Percentiles rank a stretch among this genome's conserved stretches.
These are phyloP conservation scores for Campylorhamphus procurvoides DNA, from an alignment of 2,113 vertebrate genomes.

Conservation along the genomic window DNA sequence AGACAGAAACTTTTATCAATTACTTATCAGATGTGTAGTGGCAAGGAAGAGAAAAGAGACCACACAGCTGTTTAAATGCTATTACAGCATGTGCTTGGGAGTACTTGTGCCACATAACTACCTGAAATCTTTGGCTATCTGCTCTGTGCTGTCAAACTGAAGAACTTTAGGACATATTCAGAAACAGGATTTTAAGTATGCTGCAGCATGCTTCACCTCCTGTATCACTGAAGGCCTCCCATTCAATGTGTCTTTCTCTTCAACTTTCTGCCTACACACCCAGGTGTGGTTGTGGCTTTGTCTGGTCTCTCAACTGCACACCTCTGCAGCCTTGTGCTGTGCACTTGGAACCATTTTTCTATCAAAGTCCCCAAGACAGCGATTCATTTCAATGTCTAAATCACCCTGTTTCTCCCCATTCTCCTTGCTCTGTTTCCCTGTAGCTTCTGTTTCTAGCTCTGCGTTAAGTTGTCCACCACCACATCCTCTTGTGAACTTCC, in stretches of 20 bases:
- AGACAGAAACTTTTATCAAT: not conserved
- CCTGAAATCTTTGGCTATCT: not conserved
- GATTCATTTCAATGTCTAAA: not conserved
- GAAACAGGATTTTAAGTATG: not conserved
- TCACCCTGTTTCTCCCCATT: not conserved
- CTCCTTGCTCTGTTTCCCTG: not conserved
- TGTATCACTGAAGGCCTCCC: not conserved
- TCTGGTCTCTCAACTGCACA: not conserved
- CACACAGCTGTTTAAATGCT: not conserved
- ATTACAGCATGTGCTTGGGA: not conserved
- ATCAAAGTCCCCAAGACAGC: accelerated
- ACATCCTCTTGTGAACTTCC: not conserved
- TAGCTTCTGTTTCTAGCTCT: not conserved
- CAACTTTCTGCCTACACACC: not conserved
- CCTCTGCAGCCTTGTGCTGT: not conserved
- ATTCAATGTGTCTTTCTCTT: not conserved
- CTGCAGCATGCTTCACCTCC: not conserved
- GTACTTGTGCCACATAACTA: not conserved
- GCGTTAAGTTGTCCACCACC: not conserved
- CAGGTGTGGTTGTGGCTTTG: not conserved
- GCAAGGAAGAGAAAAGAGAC: not conserved
- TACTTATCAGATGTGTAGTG: not conserved
- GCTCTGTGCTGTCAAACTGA: not conserved
- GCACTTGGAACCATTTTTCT: not conserved
- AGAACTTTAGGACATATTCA: not conserved